A percentile compares a stretch with the other conserved stretches of the same genome.
These are phyloP conservation scores for Melipona beecheii DNA, from an alignment of 2,888 invertebrate species.

Conservation along the genomic window DNA sequence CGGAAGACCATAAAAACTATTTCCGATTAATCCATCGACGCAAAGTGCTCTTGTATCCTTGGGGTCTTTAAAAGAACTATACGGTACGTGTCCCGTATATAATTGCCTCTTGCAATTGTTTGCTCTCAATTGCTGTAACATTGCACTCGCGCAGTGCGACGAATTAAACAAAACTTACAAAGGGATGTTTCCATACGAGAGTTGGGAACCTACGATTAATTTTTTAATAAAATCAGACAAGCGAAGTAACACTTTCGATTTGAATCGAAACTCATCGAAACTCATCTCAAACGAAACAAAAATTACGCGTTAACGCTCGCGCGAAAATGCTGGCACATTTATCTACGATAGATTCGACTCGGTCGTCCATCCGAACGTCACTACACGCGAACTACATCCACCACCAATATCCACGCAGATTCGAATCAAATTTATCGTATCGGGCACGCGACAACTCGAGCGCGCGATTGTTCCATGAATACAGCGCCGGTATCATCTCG, in stretches of 20 bases:
- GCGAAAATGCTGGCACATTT: background rate
- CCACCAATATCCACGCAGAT: background rate
- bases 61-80: background rate
- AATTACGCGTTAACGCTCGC: background rate
- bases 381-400: background rate
- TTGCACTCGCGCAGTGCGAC: no score
- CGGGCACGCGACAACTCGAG: constrained; percentile 1
- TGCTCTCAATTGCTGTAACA: no score
- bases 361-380: background rate
- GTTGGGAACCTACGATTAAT: no score
- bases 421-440: constrained; percentile 14
- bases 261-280: no score
- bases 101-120: no score
- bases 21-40: background rate
- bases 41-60: background rate
- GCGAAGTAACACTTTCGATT: no score
- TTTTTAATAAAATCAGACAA: no score
- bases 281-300: no score
- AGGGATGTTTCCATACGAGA: no score
- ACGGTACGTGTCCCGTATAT: no score
- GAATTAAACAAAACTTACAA: no score
- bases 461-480: constrained; percentile 8
- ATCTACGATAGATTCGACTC: background rate
- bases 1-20: background rate
- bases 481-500: constrained; percentile 20